These are phyloP conservation scores for Lithobates sylvaticus DNA, from an alignment of 2,797 vertebrate species.

Conservation along the genomic window DNA sequence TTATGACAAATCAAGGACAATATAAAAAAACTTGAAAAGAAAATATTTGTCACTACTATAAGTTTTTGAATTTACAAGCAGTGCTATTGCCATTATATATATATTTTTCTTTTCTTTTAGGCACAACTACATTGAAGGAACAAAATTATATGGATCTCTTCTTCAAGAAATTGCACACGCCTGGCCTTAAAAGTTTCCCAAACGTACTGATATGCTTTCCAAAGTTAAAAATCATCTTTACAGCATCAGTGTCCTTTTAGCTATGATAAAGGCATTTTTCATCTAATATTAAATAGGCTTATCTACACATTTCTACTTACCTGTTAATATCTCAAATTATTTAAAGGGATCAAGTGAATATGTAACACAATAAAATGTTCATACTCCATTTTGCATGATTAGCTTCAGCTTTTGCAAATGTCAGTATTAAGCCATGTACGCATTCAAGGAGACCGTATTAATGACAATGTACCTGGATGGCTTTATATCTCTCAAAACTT, in stretches of 20 bases:
- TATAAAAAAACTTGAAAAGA: too few relatives aligned
- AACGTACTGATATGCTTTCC: neutral
- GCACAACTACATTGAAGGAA: slow-evolving; percentile 64
- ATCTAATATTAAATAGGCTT: neutral
- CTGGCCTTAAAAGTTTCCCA: neutral
- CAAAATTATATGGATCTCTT: slow-evolving; percentile 58
- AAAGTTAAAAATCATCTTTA: neutral
- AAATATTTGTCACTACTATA: too few relatives aligned
- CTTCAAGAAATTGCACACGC: slow-evolving; percentile 59
- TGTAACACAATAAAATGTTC: neutral
- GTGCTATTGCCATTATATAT: too few relatives aligned
- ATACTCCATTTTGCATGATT: neutral
- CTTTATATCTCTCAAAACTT: neutral
- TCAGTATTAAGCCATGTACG: neutral
- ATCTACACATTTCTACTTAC: neutral
- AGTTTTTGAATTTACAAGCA: too few relatives aligned
- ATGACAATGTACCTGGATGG: neutral
- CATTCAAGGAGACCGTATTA: neutral
- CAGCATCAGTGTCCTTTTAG: neutral
- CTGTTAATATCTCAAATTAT: neutral
- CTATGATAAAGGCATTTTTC: neutral
- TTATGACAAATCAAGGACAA: too few relatives aligned
- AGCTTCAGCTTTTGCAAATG: neutral
- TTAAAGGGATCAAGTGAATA: neutral
- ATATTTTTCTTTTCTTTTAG: slow-evolving; percentile 36